These are phyloP conservation scores for Melanaphis sacchari DNA, from an alignment of 1,140 invertebrate genomes.

Conservation along the genomic window DNA sequence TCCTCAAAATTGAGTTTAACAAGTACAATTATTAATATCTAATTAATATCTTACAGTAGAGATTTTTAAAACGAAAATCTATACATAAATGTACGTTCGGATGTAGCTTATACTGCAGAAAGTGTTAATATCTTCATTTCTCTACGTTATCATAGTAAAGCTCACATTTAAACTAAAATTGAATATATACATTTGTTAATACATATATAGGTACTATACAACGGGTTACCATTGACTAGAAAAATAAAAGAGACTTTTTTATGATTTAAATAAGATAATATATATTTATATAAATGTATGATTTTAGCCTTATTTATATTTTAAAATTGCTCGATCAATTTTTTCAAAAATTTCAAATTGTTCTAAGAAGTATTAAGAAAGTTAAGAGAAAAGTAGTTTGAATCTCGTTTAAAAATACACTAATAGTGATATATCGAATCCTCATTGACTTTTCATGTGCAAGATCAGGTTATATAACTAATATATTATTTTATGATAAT, in stretches of 20 bases:
- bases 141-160: not conserved
- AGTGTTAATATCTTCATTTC: not conserved
- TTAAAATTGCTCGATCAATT: not conserved
- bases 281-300: not conserved
- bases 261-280: too few relatives aligned
- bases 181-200: not conserved
- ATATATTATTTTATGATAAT: too few relatives aligned
- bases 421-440: not conserved
- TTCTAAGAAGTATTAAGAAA: not conserved
- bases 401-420: not conserved
- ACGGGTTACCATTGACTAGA: too few relatives aligned
- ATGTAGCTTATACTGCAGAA: not conserved
- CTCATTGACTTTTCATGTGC: not conserved
- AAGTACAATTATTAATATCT: too few relatives aligned
- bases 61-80: too few relatives aligned
- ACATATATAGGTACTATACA: too few relatives aligned
- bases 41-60: not conserved
- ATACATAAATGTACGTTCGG: not conserved
- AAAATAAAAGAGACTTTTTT: not conserved
- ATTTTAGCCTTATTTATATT: not conserved
- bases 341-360: not conserved
- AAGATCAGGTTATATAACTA: not conserved
- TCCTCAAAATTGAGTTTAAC: not conserved
- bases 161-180: not conserved
- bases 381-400: not conserved